These are phyloP conservation scores for Hyla sarda DNA, from an alignment of 2,113 vertebrate species.

Conservation along the genomic window DNA sequence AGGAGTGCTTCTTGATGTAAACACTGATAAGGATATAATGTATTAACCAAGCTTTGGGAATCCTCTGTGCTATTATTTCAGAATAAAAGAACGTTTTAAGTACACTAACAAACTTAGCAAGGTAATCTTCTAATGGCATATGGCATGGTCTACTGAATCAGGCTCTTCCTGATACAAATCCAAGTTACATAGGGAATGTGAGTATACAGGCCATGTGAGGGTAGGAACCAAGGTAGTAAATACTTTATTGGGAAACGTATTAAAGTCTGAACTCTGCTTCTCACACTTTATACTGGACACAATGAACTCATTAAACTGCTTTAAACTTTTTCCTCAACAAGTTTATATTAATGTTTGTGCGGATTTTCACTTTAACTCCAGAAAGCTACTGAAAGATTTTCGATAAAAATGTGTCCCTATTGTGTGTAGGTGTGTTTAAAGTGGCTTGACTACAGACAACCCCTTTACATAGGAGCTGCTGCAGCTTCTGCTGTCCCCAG, in stretches of 20 bases:
- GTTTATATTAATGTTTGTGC: no score
- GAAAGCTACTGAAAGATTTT: no score
- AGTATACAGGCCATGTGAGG: background rate
- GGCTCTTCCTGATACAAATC: background rate
- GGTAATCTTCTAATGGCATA: constrained; percentile 27
- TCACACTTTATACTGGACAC: background rate
- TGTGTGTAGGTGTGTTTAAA: no score
- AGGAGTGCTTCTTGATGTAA: constrained; percentile 51
- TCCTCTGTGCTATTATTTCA: constrained; percentile 33
- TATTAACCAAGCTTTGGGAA: constrained; percentile 47
- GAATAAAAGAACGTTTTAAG: constrained; percentile 35
- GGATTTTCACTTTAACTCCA: no score
- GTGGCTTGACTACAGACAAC: no score
- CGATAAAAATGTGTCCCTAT: no score
- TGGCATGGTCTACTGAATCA: background rate
- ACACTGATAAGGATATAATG: constrained; percentile 49
- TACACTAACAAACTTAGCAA: constrained; percentile 15
- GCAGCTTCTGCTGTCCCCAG: no score
- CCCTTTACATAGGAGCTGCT: no score
- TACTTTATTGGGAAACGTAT: background rate
- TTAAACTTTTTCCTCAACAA: background rate
- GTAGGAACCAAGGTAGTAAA: background rate
- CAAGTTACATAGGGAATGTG: constrained; percentile 7
- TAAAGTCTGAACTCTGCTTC: constrained; percentile 20
- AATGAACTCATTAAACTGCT: background rate